phyloP scores from a whole-genome alignment of 1,140 invertebrate species.

The Delia radicum region DNA sequence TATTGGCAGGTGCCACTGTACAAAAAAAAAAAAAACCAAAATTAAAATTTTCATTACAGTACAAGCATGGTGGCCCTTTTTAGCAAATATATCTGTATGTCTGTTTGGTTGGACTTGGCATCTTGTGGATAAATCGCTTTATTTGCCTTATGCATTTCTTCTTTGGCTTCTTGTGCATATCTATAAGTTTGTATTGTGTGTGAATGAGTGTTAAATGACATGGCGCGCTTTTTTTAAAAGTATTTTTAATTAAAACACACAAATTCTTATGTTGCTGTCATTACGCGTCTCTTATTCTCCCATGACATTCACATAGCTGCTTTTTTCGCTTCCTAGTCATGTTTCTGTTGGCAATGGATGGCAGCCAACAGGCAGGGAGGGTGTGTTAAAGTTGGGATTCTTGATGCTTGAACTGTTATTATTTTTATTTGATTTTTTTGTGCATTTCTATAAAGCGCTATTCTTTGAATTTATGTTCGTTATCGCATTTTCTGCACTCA shows the following conservation, averaged over 20 bases:
- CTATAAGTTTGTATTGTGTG: not conserved
- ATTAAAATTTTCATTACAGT: not conserved
- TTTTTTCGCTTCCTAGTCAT: not conserved
- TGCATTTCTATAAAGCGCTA: not conserved
- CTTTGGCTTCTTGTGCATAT: not conserved
- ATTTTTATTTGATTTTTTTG: not conserved
- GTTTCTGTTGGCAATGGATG: too few species aligned
- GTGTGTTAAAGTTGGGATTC: not conserved
- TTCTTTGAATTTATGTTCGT: not conserved
- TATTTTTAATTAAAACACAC: not conserved
- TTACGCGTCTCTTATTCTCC: not conserved
- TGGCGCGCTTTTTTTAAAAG: not conserved
- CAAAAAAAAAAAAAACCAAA: too few species aligned
- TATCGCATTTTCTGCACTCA: not conserved
- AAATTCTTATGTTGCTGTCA: constrained; percentile 1
- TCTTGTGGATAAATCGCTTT: not conserved
- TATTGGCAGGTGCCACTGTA: too few species aligned
- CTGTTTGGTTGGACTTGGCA: not conserved
- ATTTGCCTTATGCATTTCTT: not conserved
- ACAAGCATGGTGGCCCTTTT: not conserved
- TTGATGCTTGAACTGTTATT: not conserved
- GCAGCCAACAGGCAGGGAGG: not conserved
- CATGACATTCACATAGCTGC: not conserved
- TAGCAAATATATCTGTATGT: not conserved
- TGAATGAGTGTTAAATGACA: not conserved